Evolutionary conservation across 2,888 invertebrate genomes (phyloP).

Genomic region (Fissipunctia ypsillon): DNA sequence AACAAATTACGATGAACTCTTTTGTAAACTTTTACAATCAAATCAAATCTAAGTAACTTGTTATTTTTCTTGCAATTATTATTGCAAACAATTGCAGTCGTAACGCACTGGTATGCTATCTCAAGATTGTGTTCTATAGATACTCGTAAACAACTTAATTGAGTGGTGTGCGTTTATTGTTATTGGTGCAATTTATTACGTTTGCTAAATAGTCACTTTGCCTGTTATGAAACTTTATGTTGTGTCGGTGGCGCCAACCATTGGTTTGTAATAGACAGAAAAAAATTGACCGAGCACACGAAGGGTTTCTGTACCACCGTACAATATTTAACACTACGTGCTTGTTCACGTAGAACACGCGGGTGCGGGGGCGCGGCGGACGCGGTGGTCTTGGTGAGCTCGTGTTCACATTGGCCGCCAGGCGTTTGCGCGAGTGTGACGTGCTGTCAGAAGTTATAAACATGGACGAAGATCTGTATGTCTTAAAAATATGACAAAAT

Average conservation of each 20-base stretch:
- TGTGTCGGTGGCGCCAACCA: not conserved
- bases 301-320: no score
- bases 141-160: constrained; percentile 23
- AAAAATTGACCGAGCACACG: no score
- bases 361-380: no score
- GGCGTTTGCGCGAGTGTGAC: no score
- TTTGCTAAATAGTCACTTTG: not conserved
- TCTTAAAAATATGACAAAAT: no score
- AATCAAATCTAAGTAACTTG: not conserved
- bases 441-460: no score
- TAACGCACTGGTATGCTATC: constrained; percentile 2
- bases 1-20: not conserved
- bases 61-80: constrained; percentile 6
- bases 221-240: constrained; percentile 1
- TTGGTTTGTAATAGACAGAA: not conserved
- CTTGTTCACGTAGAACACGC: no score
- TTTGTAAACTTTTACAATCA: not conserved
- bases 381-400: no score
- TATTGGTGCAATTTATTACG: constrained; percentile 2
- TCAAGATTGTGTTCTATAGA: constrained; percentile 7
- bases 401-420: no score
- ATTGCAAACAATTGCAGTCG: constrained; percentile 10
- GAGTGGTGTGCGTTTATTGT: constrained; percentile 20
- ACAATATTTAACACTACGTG: no score
- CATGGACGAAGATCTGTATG: no score